Base-by-base conservation (phyloP, 2,113 vertebrate genomes). In the Lates calcarifer region DNA sequence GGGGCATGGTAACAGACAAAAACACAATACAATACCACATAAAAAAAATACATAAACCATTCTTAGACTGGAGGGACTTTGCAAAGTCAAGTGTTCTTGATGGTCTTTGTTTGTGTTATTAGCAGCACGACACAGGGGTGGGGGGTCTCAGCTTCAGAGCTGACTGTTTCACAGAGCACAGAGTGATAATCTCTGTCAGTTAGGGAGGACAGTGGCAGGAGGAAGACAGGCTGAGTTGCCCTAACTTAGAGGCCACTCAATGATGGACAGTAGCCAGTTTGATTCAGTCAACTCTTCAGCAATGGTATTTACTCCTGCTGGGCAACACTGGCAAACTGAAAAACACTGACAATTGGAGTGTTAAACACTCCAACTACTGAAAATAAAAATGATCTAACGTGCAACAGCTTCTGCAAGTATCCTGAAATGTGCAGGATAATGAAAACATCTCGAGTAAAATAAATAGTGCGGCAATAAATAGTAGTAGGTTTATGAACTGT, bases 361-460 rank as follows among this genome's bases (percentile, higher is more conserved):
- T 28, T 47, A 81, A n/a, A n/a, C n/a, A n/a, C n/a, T n/a, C n/a
- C n/a, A n/a, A 62, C 62, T 45, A 24, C 47, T 17, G 37, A 24
- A 26, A 39, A 33, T 69, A 24, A 81, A 76, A 57, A 57, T 64
- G n/a, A 66, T 22, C 26, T 75, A 51, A 70, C 6, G 45, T 56
- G 18, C 35, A 45, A 37, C 28, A 31, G 35, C 49, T 64, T 43
- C 35, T 55, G 57, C 18, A n/a, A 53, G 49, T 14, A 35, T 28
- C 18, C 37, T 43, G 39, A 72, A 28, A 49, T 24, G 35, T 47
- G 60, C 55, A 39, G 31, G 47, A 60, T 49, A 3, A 20, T 68
- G 39, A 53, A 67, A 68, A 41, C n/a, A 53, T 20, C 72, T 64
- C 49, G 61, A 79, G 51, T 28, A 29, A 55, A 72, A 56, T 71